Base-by-base conservation (phyloP, 2,888 invertebrate species). In the Anoncus sp. region DNA sequence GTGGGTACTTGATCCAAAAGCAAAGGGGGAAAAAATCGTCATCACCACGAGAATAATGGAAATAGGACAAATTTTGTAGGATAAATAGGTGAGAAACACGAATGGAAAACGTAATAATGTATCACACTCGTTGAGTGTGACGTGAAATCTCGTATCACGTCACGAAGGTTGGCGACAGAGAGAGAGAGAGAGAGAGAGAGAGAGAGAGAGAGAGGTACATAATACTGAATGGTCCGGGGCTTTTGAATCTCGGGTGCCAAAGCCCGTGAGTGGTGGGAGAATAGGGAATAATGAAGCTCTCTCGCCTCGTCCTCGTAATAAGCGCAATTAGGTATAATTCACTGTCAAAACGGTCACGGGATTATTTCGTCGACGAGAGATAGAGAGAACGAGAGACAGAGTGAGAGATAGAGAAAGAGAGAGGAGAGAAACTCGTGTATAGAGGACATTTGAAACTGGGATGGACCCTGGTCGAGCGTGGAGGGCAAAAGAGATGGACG, bases 271-370 rank as follows among this genome's bases (percentile, higher is more conserved):
- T 63, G 73, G 81, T 75, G 77, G 78, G 73, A 81, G 82, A 83
- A 85, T 82, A 83, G 85, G 63, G 80, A 85, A 85, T 86, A 86
- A 87, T 86, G 84, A 87, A 86, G 84, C 85, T 81, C 81, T 83
- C 82, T 83, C 82, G 82, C 80, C 79, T 81, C 81, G 81, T 82
- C 77, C 81, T 79, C 75, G 80, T 84, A 86, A 87, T 85, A 85
- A 87, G 84, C 82, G 81, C 86, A 86, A 89, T 89, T 87, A 87
- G 81, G 81, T 82, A 82, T 86, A 87, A 88, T 88, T 89, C 85
- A 85, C 84, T 85, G 83, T 85, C 84, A 84, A 87, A 89, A 87
- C 83, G 85, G 77, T 70, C 70, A 65, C 80, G 81, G 81, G 86
- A 87, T 87, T 87, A 87, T 86, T 86, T 86, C 81, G 84, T 83